phyloP scores from a whole-genome alignment of 2,797 vertebrate species.

The Poliocrania exsul region DNA sequence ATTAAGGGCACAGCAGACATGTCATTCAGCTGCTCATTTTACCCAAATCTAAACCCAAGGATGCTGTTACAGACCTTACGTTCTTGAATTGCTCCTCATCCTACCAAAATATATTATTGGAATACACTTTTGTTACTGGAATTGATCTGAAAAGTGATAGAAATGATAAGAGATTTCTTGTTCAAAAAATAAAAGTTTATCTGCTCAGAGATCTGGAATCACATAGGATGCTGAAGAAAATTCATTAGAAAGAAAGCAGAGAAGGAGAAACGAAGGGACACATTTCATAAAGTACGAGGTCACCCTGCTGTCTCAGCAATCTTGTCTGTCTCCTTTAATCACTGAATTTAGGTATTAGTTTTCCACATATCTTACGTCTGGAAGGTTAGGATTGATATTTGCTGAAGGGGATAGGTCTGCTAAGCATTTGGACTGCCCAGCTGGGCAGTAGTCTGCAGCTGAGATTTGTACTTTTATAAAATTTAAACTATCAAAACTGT shows the following conservation, averaged over 20 bases:
- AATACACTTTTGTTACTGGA: neutral
- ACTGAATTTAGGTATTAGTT: slow-evolving; percentile 5
- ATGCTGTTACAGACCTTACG: neutral
- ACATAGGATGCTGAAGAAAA: neutral
- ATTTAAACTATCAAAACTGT: neutral
- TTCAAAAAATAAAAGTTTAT: slow-evolving; percentile 11
- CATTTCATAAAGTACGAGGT: neutral
- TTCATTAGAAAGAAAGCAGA: neutral
- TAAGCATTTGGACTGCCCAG: neutral
- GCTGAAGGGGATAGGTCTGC: neutral
- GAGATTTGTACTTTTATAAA: neutral
- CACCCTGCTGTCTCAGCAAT: slow-evolving; percentile 35
- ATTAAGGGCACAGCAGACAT: slow-evolving; percentile 8
- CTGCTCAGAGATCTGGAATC: neutral
- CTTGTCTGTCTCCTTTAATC: slow-evolving; percentile 16
- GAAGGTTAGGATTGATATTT: neutral
- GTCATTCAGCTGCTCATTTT: slow-evolving; percentile 22
- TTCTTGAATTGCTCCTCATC: neutral
- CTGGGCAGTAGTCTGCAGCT: neutral
- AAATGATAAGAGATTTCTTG: neutral
- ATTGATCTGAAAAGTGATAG: neutral
- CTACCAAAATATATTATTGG: neutral
- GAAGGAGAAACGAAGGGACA: neutral
- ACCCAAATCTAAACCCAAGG: neutral
- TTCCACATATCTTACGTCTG: neutral